These are phyloP conservation scores for Musca vetustissima DNA, from an alignment of 1,140 invertebrate species.

Conservation along the genomic window DNA sequence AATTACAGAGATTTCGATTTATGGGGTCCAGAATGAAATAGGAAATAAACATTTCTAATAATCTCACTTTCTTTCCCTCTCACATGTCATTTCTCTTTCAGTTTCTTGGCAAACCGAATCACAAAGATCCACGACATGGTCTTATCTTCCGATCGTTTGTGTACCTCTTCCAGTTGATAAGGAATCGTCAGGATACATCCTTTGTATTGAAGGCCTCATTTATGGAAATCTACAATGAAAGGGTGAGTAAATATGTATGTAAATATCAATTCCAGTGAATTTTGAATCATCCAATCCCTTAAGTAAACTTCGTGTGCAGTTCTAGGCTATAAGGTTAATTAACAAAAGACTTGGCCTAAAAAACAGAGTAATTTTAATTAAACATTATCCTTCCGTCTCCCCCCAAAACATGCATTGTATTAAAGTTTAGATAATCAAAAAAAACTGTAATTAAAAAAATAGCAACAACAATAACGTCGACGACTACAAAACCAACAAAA, in stretches of 20 bases:
- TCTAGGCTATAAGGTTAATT: not conserved
- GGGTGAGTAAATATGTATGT: conserved; percentile 62
- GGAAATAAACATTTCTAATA: too few species aligned
- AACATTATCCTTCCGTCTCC: not conserved
- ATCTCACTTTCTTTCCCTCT: not conserved
- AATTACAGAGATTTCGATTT: too few species aligned
- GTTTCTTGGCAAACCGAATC: conserved; percentile 50
- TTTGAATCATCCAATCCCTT: too few species aligned
- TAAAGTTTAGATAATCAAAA: too few species aligned
- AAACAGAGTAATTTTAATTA: not conserved
- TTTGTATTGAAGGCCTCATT: conserved; percentile 92
- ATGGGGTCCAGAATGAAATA: too few species aligned
- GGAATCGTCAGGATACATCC: conserved; percentile 72
- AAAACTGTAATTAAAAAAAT: too few species aligned
- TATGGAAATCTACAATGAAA: conserved; percentile 95
- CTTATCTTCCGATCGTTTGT: conserved; percentile 87
- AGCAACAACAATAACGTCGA: too few species aligned
- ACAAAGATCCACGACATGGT: conserved; percentile 69
- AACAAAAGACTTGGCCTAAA: not conserved
- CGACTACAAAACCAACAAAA: too few species aligned
- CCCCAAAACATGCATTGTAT: too few species aligned
- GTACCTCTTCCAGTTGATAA: conserved; percentile 83
- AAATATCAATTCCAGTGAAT: not conserved
- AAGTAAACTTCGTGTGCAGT: too few species aligned
- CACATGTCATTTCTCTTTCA: conserved; percentile 8